These are phyloP conservation scores for Raphicerus campestris DNA, from an alignment of 2,113 vertebrate species.

Conservation along the genomic window DNA sequence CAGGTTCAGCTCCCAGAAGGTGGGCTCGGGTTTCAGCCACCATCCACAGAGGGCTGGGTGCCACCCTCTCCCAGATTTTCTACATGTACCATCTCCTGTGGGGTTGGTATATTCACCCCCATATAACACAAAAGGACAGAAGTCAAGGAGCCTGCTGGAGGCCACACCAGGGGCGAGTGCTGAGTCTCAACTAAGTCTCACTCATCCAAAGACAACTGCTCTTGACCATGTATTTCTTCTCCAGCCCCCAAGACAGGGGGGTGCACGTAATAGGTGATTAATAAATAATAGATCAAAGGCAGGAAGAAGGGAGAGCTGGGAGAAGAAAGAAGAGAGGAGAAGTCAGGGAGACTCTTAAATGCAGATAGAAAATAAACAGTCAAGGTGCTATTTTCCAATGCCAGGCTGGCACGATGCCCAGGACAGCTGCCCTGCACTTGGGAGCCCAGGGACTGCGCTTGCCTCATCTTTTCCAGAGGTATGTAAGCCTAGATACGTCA, in stretches of 20 bases:
- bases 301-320: background rate
- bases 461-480: constrained; percentile 71
- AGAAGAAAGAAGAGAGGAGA: background rate
- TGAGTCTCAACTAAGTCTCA: background rate
- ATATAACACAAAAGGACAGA: background rate
- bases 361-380: background rate
- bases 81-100: background rate
- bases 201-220: background rate
- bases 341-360: background rate
- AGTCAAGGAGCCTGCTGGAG: background rate
- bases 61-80: background rate
- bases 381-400: constrained; percentile 30
- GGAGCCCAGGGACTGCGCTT: constrained; percentile 37
- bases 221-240: background rate
- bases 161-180: background rate
- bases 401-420: background rate
- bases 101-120: background rate
- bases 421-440: background rate
- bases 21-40: background rate
- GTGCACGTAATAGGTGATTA: background rate
- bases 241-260: background rate
- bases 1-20: background rate
- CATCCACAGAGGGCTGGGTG: no score
- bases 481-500: constrained; percentile 63
- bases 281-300: background rate